Evolutionary conservation across 2,888 invertebrate genomes (phyloP), one percentile per base, ranked within the genome.

Genomic region (Bellardia bayeri): DNA sequence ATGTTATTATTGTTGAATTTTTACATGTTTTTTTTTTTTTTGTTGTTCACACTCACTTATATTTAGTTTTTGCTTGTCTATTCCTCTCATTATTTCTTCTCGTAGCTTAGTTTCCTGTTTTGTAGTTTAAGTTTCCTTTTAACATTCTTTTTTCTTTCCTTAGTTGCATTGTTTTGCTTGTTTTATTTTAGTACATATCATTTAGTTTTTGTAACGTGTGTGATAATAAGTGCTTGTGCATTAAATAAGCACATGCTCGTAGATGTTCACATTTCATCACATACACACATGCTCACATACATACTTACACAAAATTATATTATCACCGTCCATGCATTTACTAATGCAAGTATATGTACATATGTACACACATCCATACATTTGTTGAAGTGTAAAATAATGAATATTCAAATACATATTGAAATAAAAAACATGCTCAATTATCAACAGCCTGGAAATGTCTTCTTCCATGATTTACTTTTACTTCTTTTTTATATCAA

Each of bases 91-190:
- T 78, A 11, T 76, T 58, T n/a, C 71, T 13, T 66, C 61, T 49
- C 42, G 80, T 54, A 76, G 79, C 40, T 74, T 76, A 63, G 76
- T 84, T 81, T 87, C 85, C 87, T 79, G 84, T 85, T 85, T 79
- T 79, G 76, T 84, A 85, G 78, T 85, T 64, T 82, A 75, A 82
- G 87, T 85, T 87, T 87, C 87, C 85, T 82, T 69, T 84, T 61
- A 81, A 72, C 51, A 76, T 71, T 76, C 63, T 69, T 72, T 58
- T 66, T 72, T 56, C n/a, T 66, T 86, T 81, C 74, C 74, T 75
- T 37, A 45, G 63, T 63, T 85, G 74, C 68, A 87, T 87, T 82
- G 66, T 87, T 64, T 76, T 71, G 8, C 51, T 42, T 51, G 49
- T 68, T 80, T 45, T 74, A 37, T 83, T 72, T 72, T 76, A 54